phyloP scores from a whole-genome alignment of 2,888 invertebrate genomes.

The Eremobia ochroleuca region DNA sequence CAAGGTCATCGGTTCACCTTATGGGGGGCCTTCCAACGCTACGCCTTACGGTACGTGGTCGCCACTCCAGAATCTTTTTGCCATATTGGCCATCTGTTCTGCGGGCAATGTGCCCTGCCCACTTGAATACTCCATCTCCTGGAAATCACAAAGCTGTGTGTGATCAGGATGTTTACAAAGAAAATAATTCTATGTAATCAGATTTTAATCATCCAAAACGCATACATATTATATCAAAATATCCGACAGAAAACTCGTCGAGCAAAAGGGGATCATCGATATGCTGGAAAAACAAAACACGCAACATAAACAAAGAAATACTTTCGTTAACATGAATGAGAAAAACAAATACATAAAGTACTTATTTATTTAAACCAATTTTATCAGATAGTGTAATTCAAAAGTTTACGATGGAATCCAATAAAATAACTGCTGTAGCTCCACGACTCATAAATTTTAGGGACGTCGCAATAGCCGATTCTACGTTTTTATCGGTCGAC shows the following conservation, averaged over 20 bases:
- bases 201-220: not conserved
- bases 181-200: not conserved
- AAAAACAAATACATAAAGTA: constrained; percentile 45
- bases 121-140: not conserved
- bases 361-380: constrained; percentile 51
- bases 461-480: constrained; percentile 72
- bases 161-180: not conserved
- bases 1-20: not conserved
- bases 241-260: not conserved
- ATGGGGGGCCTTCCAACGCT: not conserved
- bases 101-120: not conserved
- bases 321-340: constrained; percentile 16
- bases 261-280: constrained; percentile 14
- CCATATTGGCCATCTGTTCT: not conserved
- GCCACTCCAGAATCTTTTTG: not conserved
- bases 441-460: constrained; percentile 72
- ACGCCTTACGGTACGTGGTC: not conserved
- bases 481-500: constrained; percentile 73
- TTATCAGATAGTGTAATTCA: constrained; percentile 61
- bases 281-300: constrained; percentile 26
- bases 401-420: constrained; percentile 69
- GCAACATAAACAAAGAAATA: constrained; percentile 21
- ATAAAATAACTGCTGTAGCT: constrained; percentile 66
- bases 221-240: constrained; percentile 7
- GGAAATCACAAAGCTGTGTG: not conserved